phyloP scores from a whole-genome alignment of 92 coral and sea anemone species.

The Galaxea fascicularis region DNA sequence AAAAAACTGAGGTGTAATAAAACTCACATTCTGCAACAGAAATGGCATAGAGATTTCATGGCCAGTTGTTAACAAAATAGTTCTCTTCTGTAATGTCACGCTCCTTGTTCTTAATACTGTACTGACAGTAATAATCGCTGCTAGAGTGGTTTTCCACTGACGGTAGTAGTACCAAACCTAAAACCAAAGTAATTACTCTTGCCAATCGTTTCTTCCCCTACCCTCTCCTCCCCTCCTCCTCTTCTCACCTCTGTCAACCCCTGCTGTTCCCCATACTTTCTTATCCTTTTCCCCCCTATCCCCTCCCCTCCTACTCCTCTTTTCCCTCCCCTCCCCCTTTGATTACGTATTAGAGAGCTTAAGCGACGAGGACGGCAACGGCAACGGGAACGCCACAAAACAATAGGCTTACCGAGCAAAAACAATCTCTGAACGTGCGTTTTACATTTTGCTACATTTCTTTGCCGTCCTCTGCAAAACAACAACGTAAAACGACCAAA shows the following conservation, averaged over 20 bases:
- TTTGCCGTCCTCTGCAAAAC: too few species aligned
- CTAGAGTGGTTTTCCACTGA: too few species aligned
- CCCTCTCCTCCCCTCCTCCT: neutral
- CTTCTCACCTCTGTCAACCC: neutral
- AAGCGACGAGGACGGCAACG: too few species aligned
- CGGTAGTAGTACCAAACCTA: too few species aligned
- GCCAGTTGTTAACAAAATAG: neutral
- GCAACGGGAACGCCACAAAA: too few species aligned
- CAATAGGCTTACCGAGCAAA: too few species aligned
- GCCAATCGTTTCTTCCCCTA: neutral
- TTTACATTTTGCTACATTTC: too few species aligned
- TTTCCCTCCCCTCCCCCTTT: neutral
- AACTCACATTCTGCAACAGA: slow-evolving; percentile 91
- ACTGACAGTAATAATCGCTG: too few species aligned
- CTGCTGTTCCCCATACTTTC: neutral
- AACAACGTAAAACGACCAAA: too few species aligned
- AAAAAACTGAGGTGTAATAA: slow-evolving; percentile 94
- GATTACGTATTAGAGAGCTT: too few species aligned
- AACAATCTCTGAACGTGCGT: too few species aligned
- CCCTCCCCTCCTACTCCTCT: neutral
- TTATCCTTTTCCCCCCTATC: neutral
- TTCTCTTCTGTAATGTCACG: neutral
- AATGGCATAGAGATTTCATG: neutral
- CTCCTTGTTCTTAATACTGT: neutral
- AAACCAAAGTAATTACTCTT: too few species aligned